These are phyloP conservation scores for Myrmecophaga tridactyla DNA, from an alignment of 2,113 vertebrate genomes.

Conservation along the genomic window DNA sequence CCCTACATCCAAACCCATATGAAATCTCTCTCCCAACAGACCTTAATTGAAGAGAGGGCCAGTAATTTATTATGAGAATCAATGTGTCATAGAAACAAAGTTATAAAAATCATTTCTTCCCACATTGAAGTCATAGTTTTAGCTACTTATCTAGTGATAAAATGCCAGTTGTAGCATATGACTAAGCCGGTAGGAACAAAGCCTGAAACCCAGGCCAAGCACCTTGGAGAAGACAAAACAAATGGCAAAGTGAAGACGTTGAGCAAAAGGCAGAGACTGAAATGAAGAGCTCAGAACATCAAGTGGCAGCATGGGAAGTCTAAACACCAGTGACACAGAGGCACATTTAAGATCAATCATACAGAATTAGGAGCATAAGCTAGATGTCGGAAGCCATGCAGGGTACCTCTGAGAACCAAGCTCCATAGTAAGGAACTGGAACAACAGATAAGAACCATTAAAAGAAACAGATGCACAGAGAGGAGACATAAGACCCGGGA, in stretches of 20 bases:
- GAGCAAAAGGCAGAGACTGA: background rate
- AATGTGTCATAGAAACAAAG: background rate
- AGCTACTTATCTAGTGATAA: background rate
- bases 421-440: background rate
- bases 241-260: background rate
- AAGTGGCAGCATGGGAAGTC: background rate
- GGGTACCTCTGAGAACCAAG: background rate
- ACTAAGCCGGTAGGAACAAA: background rate
- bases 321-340: background rate
- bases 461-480: background rate
- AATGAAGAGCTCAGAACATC: background rate
- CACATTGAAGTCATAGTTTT: background rate
- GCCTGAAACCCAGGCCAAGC: background rate
- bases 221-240: background rate
- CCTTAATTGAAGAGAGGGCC: background rate
- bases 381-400: background rate
- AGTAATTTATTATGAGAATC: background rate
- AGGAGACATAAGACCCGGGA: background rate
- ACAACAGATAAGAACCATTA: background rate
- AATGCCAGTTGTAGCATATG: background rate
- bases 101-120: background rate
- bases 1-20: background rate
- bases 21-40: background rate
- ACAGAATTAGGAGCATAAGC: background rate
- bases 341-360: background rate